Base-by-base conservation (phyloP, 2,888 invertebrate species). In the Ceraclea dissimilis region DNA sequence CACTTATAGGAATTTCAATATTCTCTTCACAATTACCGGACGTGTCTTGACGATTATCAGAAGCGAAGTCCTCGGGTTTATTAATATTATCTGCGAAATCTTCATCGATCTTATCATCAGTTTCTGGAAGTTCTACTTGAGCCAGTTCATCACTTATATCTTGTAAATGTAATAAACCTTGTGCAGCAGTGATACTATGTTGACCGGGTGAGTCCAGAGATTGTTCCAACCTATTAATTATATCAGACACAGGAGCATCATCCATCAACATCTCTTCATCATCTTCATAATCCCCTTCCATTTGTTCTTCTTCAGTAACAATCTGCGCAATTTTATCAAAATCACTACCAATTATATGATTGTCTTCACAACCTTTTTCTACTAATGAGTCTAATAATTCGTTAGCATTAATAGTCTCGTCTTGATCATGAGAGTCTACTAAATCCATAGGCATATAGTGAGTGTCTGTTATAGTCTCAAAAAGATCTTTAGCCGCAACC, bases 221-320 rank as follows among this genome's bases (percentile, higher is more conserved):
- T 63, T 82, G 82, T 64, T 83, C 80, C 34, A 86, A 72, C 44
- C 84, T 72, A 55, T 80, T 80, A 57, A 85, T 78, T 59, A 85
- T 83, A 65, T 85, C 85, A 2, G 75, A 72, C 6, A 78, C 78
- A 1, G 79, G 78, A 57, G 78, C 78, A 8, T 69, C 71, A 50
- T 70, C 69, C 58, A 78, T 66, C 54, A 79, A 64, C 62, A 77
- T 72, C 51, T 77, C 76, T 11, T 77, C 78, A 52, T 76, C 76
- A 49, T 75, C 77, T 50, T 75, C 77, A 64, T 78, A 79, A 56
- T 78, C 78, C 10, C 70, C 71, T 2, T 71, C 65, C 11, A 57
- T 19, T 17, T 57, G 52, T 19, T 55, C 48, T 22, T 70, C 69
- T 61, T 73, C 69, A 17, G 19, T 49, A 46, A 73, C 74, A 2